Evolutionary conservation across 2,888 invertebrate species (phyloP).

Genomic region (Ptycholaimellus sp.): DNA sequence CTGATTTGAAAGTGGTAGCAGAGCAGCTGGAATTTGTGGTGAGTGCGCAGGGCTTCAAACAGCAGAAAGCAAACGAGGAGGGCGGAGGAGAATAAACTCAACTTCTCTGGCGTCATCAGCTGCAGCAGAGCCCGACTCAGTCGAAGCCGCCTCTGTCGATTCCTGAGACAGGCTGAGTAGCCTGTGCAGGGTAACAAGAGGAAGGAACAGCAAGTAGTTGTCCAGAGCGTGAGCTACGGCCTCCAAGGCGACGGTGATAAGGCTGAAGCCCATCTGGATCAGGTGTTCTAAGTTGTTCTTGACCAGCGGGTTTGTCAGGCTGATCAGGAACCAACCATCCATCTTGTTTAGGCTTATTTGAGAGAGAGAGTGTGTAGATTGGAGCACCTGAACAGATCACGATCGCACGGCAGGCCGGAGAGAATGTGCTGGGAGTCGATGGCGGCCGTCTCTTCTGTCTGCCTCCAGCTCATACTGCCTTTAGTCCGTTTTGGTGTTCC

Average conservation of each 20-base stretch:
- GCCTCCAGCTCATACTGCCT: neutral
- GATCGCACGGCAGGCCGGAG: conserved; percentile 76
- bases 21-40: conserved; percentile 88
- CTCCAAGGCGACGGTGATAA: conserved; percentile 79
- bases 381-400: conserved; percentile 51
- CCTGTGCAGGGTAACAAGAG: conserved; percentile 47
- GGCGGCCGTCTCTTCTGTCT: neutral
- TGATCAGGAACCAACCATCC: conserved; percentile 46
- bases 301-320: conserved; percentile 73
- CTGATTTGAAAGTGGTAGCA: too few relatives aligned
- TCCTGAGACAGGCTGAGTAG: neutral
- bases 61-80: conserved; percentile 74
- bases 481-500: too few relatives aligned
- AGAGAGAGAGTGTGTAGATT: too few relatives aligned
- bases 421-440: conserved; percentile 40
- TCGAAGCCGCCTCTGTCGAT: too few relatives aligned
- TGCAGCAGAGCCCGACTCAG: conserved; percentile 17
- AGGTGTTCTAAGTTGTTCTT: conserved; percentile 45
- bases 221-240: conserved; percentile 69
- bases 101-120: conserved; percentile 60
- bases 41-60: conserved; percentile 69
- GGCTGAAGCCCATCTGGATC: conserved; percentile 70
- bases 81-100: conserved; percentile 69
- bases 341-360: too few relatives aligned
- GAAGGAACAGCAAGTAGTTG: conserved; percentile 42